Percentiles rank a stretch among this genome's conserved stretches.
These are phyloP conservation scores for Cyprinodon variegatus DNA, from an alignment of 2,113 vertebrate species.

Conservation along the genomic window DNA sequence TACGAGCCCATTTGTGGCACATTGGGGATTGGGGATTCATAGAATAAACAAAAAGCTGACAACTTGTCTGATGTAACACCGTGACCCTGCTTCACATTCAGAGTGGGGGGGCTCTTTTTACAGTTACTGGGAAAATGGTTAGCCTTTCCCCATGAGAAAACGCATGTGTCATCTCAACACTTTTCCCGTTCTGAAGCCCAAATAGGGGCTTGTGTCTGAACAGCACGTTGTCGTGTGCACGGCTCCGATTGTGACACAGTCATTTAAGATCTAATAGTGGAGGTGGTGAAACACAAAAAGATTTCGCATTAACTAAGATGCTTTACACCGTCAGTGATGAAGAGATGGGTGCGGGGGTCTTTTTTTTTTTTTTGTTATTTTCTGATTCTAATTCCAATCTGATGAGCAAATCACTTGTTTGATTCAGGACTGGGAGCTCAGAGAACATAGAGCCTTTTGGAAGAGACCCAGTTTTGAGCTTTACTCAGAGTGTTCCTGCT, in stretches of 20 bases:
- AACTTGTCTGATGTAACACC: constrained; percentile 80
- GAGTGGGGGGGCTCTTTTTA: constrained; percentile 66
- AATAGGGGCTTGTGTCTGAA: constrained; percentile 70
- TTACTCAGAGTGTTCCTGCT: constrained; percentile 56
- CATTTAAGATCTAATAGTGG: constrained; percentile 87
- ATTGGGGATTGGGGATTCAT: constrained; percentile 76
- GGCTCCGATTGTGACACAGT: constrained; percentile 82
- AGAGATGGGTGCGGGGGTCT: constrained; percentile 4
- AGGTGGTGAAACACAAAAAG: constrained; percentile 44
- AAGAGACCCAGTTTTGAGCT: constrained; percentile 49
- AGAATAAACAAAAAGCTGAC: constrained; percentile 81
- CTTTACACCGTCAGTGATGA: constrained; percentile 10
- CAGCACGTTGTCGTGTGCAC: constrained; percentile 79
- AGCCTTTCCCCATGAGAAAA: constrained; percentile 65
- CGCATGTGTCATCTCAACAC: constrained; percentile 73
- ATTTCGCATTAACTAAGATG: constrained; percentile 77
- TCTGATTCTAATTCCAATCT: constrained; percentile 58
- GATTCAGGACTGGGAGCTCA: constrained; percentile 56
- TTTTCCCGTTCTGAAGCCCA: constrained; percentile 71
- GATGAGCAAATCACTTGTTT: constrained; percentile 60
- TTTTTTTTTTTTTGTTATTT: background rate
- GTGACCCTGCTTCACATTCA: constrained; percentile 79
- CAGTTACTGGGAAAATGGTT: constrained; percentile 75
- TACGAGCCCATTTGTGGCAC: constrained; percentile 73
- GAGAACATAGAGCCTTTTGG: constrained; percentile 56